A percentile compares a stretch with the other conserved stretches of the same genome.
These are phyloP conservation scores for Druceiella hillmani DNA, from an alignment of 2,888 invertebrate genomes.

Conservation along the genomic window DNA sequence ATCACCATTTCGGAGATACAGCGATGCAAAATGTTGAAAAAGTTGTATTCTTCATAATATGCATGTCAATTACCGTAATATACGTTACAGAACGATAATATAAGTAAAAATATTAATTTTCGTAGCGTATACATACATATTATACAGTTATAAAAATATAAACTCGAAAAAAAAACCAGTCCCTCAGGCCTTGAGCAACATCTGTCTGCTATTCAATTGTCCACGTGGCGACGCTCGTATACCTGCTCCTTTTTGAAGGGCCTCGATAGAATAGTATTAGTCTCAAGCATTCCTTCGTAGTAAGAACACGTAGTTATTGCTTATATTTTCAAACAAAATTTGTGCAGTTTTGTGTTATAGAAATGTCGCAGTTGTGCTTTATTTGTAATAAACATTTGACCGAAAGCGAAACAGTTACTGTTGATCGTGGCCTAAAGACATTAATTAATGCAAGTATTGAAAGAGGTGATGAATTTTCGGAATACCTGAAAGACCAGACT, in stretches of 20 bases:
- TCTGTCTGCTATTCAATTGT: constrained; percentile 10
- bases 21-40: too few species aligned
- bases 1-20: too few species aligned
- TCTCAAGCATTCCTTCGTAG: constrained; percentile 6
- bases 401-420: constrained; percentile 28
- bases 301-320: constrained; percentile 10
- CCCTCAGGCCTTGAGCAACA: constrained; percentile 8
- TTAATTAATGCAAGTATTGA: constrained; percentile 25
- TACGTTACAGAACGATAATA: constrained; percentile 2
- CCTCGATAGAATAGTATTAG: constrained; percentile 11
- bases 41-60: too few species aligned
- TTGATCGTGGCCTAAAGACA: too few species aligned
- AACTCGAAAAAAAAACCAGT: too few species aligned
- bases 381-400: constrained; percentile 27
- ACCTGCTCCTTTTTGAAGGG: constrained; percentile 10
- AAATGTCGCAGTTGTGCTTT: constrained; percentile 25
- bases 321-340: constrained; percentile 11
- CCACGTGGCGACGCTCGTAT: constrained; percentile 7
- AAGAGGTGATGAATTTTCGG: constrained; percentile 25
- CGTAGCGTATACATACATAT: too few species aligned
- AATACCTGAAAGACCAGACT: constrained; percentile 25
- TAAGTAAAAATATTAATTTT: too few species aligned
- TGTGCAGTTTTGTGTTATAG: constrained; percentile 8
- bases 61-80: constrained; percentile 6
- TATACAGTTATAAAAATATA: constrained; percentile 4